Base-by-base conservation (phyloP, 2,113 vertebrate species). In the Tretioscincus oriximinensis region DNA sequence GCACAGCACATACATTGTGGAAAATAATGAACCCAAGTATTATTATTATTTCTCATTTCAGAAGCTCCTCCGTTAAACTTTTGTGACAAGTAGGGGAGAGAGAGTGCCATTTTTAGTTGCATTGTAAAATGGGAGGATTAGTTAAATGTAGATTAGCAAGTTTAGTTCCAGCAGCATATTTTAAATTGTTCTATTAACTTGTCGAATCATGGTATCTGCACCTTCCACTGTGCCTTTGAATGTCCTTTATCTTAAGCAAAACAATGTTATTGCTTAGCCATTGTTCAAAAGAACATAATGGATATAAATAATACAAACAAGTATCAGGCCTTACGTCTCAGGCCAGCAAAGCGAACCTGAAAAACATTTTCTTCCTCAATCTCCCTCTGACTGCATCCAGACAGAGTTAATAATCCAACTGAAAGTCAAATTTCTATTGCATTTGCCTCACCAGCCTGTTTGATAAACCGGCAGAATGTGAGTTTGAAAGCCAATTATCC, bases 31-130 rank as follows among this genome's bases (percentile, higher is more conserved):
- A 87, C 85, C 80, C 6, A 73, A 84, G 26, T 41, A 45, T 81
- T 83, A 70, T 78, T 85, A 75, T 63, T 26, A 86, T 90, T 91
- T 58, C 73, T 86, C 66, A 81, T 61, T 84, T 81, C 60, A 73
- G 78, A 81, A 35, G 73, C 76, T 89, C 80, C 84, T n/a, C 74
- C 84, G 68, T 82, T 88, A 82, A 89, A 84, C 85, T 74, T 88
- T 89, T 85, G 49, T 16, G 26, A 86, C 54, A 86, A 79, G 4
- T 81, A 41, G 61, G 78, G 82, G 71, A 84, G 77, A 81, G 3
- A 41, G 31, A 64, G n/a, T 81, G 80, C 45, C 14, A 80, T 88
- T 90, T 90, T 68, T 77, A 78, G 77, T 16, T 28, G 82, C 87
- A 86, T 89, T 89, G 60, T 77, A 65, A 82, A 61, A 29, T 76